Percentiles rank a stretch among this genome's conserved stretches.
Evolutionary conservation across 2,888 invertebrate species (phyloP).

Genomic region (Spialia ferax): DNA sequence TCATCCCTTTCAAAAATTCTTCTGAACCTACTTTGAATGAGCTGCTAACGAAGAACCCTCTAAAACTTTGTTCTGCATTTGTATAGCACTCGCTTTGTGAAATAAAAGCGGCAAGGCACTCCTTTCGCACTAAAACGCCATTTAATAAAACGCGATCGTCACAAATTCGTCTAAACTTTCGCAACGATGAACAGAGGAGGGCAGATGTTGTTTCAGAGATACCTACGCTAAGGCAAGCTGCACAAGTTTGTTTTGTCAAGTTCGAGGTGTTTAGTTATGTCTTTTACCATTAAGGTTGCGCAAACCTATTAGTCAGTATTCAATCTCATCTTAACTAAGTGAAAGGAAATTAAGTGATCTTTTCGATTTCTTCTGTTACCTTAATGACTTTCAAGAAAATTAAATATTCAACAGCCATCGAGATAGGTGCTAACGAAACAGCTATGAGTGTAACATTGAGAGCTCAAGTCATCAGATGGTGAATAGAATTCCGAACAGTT

Average conservation of each 20-base stretch:
- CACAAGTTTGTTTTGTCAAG: slow-evolving; percentile 9
- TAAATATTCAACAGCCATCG: not conserved
- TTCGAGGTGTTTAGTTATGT: not conserved
- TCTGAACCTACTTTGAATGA: slow-evolving; percentile 70
- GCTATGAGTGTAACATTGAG: not conserved
- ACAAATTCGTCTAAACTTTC: slow-evolving; percentile 81
- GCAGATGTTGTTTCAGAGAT: slow-evolving; percentile 61
- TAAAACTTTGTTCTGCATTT: slow-evolving; percentile 75
- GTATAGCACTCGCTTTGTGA: slow-evolving; percentile 74
- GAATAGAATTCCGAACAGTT: too few relatives aligned
- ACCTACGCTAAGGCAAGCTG: slow-evolving; percentile 10
- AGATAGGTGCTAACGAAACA: not conserved
- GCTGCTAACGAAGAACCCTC: slow-evolving; percentile 79
- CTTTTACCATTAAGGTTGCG: too few relatives aligned
- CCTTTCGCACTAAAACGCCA: slow-evolving; percentile 75
- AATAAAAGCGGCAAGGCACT: slow-evolving; percentile 72
- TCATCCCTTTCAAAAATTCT: slow-evolving; percentile 39
- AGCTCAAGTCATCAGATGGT: not conserved
- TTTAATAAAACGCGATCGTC: slow-evolving; percentile 81
- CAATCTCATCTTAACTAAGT: too few relatives aligned
- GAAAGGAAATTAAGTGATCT: not conserved
- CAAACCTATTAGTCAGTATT: too few relatives aligned
- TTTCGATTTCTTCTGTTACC: not conserved
- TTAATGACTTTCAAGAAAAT: not conserved
- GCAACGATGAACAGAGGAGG: slow-evolving; percentile 71